Base-by-base conservation (phyloP, 1,140 invertebrate genomes). In the Helicoverpa zea region DNA sequence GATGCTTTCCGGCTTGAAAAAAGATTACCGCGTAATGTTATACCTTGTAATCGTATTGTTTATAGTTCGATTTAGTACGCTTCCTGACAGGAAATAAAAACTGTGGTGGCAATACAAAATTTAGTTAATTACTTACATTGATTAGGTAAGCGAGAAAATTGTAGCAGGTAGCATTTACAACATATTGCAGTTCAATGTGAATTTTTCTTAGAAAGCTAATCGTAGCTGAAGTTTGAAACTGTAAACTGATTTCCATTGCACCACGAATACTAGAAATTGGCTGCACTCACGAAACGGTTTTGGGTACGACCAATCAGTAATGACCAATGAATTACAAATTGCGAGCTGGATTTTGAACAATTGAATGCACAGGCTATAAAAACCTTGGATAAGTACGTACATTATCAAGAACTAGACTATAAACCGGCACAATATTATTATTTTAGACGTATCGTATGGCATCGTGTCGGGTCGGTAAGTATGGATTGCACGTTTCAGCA, bases 401-500 rank as follows among this genome's bases (percentile, higher is more conserved):
- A 52, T 75, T 54, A 56, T 43, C 75, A 35, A 66, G 61, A 77
- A 66, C 61, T 30, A 23, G 75, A 52, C 61, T 77, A 54, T 56
- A 77, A 66, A 66, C 75, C 49, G 75, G 75, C 66, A 54, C 14
- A 54, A 66, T 77, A 77, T 66, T 66, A 64, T 64, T 77, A 77
- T 64, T 77, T 77, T 77, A 77, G 75, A 64, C 59, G 29, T 77
- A 77, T 77, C 75, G 59, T 63, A 63, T 77, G 59, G 59, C 59
- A 64, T 77, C 59, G 75, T 16, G 35, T 70, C 51, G 75, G 51
- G 66, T 79, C 72, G 58, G 56, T 63, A 61, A 75, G 73, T 80
- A 76, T 80, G 47, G 73, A 72, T 83, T 80, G 61, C 75, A 79
- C 78, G 77, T 76, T 83, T 83, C 63, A 79, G 59, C 63, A 63